Conservation (phyloP, 1,140 invertebrate species). For the Nephotettix cincticeps region DNA sequence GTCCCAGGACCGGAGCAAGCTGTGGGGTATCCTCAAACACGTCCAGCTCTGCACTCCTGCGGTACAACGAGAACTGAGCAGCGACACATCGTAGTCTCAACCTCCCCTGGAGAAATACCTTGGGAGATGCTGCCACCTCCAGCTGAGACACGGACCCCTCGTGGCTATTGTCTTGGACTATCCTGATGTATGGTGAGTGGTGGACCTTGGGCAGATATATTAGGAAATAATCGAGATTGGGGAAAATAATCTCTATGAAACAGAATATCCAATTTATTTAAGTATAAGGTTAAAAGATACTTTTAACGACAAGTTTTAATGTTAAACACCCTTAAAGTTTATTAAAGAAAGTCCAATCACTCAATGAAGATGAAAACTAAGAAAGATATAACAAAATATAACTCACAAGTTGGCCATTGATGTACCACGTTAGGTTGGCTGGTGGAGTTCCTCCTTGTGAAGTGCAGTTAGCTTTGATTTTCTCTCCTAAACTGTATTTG, state of each 20-base stretch:
- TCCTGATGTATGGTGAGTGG: too few relatives aligned
- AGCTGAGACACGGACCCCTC: constrained; percentile 36
- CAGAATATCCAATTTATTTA: too few relatives aligned
- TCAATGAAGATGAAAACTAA: too few relatives aligned
- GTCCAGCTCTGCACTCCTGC: constrained; percentile 44
- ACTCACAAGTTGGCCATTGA: constrained; percentile 70
- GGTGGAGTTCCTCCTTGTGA: constrained; percentile 72
- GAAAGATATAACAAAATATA: too few relatives aligned
- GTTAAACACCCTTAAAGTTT: too few relatives aligned
- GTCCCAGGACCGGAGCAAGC: constrained; percentile 49
- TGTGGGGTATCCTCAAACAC: constrained; percentile 51
- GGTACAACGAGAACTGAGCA: constrained; percentile 49
- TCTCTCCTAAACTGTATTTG: constrained; percentile 67
- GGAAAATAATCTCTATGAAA: too few relatives aligned
- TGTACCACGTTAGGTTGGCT: constrained; percentile 80
- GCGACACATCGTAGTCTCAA: constrained; percentile 50
- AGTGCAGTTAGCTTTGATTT: constrained; percentile 71
- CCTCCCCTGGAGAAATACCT: constrained; percentile 48
- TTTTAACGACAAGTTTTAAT: too few relatives aligned
- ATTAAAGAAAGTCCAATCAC: too few relatives aligned
- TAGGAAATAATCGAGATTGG: too few relatives aligned
- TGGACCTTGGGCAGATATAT: too few relatives aligned
- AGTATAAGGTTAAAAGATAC: too few relatives aligned
- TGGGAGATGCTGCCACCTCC: constrained; percentile 45
- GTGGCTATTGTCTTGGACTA: too few relatives aligned